Percentiles rank a stretch among this genome's conserved stretches.
Evolutionary conservation across 2,797 vertebrate genomes (phyloP).

Genomic region (Sebastes melanostomus): DNA sequence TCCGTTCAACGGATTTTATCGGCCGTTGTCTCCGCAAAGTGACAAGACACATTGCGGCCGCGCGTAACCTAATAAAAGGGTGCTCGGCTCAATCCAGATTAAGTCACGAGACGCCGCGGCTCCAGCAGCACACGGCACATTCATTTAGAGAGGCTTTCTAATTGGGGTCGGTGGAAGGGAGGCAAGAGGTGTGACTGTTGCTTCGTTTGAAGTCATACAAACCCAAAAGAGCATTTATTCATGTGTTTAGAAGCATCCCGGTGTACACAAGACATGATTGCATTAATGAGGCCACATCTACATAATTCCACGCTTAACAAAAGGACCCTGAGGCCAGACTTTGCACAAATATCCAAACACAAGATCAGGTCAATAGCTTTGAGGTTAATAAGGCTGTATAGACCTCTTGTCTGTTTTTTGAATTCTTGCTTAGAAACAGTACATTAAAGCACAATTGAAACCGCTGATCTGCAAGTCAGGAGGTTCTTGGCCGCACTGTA

Average conservation of each 20-base stretch:
- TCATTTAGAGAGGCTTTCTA: conserved; percentile 74
- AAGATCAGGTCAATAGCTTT: conserved; percentile 65
- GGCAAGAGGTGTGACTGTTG: conserved; percentile 37
- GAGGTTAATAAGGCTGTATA: conserved; percentile 56
- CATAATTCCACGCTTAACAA: conserved; percentile 70
- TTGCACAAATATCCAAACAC: conserved; percentile 60
- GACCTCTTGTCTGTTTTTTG: conserved; percentile 29
- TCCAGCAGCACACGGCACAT: conserved; percentile 67
- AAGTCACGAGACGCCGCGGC: conserved; percentile 73
- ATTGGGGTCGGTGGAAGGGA: conserved; percentile 69
- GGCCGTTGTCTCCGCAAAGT: conserved; percentile 82
- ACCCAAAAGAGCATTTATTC: conserved; percentile 53
- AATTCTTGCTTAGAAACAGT: conserved; percentile 28
- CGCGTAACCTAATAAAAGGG: conserved; percentile 81
- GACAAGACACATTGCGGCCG: conserved; percentile 86
- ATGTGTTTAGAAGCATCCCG: conserved; percentile 68
- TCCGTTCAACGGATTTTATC: conserved; percentile 82
- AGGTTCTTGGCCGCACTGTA: not conserved
- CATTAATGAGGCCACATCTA: conserved; percentile 76
- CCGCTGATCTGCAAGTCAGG: not conserved
- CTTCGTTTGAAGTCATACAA: conserved; percentile 53
- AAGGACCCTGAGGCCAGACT: conserved; percentile 51
- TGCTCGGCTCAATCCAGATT: conserved; percentile 82
- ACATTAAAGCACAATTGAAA: conserved; percentile 21
- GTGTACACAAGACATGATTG: conserved; percentile 56